Evolutionary conservation across 2,113 vertebrate genomes (phyloP), one percentile per base, ranked within the genome.

Genomic region (Zootoca vivipara): DNA sequence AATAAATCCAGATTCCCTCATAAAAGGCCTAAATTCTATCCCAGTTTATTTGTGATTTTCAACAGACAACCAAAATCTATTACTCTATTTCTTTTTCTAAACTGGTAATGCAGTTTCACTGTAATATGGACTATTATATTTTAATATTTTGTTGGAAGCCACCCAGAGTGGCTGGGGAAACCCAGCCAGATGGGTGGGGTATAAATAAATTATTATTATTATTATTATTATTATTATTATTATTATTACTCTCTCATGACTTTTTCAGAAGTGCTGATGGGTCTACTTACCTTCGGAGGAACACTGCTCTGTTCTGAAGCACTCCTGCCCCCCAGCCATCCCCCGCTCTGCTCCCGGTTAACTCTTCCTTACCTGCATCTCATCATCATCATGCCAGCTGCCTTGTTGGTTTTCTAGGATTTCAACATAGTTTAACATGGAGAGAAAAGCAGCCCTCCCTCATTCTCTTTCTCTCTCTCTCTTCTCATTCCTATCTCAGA

Each of bases 221-320:
- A n/a, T n/a, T n/a, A n/a, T n/a, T n/a, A n/a, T n/a, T n/a, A n/a
- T n/a, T n/a, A n/a, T n/a, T n/a, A n/a, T n/a, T n/a, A n/a, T n/a
- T n/a, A n/a, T n/a, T n/a, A n/a, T n/a, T n/a, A n/a, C 20, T 22
- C 35, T 38, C 72, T 74, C 15, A 38, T 42, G 35, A 20, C 35
- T 40, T 18, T 75, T 75, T 77, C 38, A 77, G 20, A 77, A 77
- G 38, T 77, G 24, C 35, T 77, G 35, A 77, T 42, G 74, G 7
- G 22, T 42, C 38, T 40, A 42, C 98, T 99, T 99, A 98, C 98
- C 98, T 99, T 99, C 97, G 97, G 98, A 99, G 98, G 98, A 99
- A 99, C 97, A 98, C 98, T 97, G 98, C 98, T 98, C 97, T 98
- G 98, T 98, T 99, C 98, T 98, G 98, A 98, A 98, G 98, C 98